Evolutionary conservation across 2,113 vertebrate species (phyloP), one percentile per base, ranked within the genome.

Genomic region (Plecturocebus donacophilus): DNA sequence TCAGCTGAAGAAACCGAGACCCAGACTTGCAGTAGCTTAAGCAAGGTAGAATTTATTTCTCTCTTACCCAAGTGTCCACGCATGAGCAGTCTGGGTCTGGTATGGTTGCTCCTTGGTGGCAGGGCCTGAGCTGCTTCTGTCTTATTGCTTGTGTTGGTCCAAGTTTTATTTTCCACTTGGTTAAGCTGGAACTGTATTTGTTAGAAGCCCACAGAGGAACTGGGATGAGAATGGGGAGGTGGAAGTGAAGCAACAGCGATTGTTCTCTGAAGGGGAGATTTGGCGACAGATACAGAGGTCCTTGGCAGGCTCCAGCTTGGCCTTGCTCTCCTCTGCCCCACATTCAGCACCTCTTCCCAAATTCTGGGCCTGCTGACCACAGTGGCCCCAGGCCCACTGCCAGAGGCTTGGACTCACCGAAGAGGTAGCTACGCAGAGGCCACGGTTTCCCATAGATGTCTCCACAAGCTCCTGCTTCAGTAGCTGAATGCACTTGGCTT

Each of bases 371-470:
- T 66, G 82, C 8, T 52, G 66, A 42, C 16, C 25, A 16, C 35
- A 10, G 23, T 25, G 30, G 8, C 81, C n/a, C 45, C 32, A 16
- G 54, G 71, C 32, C 11, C 4, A 0, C 23, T 30, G 12, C 27
- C 21, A 10, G 25, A 58, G 30, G 45, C 49, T 38, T 3, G 61
- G 61, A 35, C 42, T 71, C 20, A 21, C 61, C 7, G 71, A 21
- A 0, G 1, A 9, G 56, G 47, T 3, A 0, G 21, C 66, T 11
- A 3, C 70, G 10, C 10, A 3, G 5, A 45, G 42, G n/a, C 20
- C 35, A 13, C 14, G 42, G 52, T 56, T 45, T 21, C 64, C 20
- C 19, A 5, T 0, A 10, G 70, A 16, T 11, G 80, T 77, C 73
- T 10, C 40, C 40, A 21, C 5, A 0, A 47, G 56, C 6, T 16